phyloP scores from a whole-genome alignment of 2,797 vertebrate genomes.

The Sarcoramphus papa region DNA sequence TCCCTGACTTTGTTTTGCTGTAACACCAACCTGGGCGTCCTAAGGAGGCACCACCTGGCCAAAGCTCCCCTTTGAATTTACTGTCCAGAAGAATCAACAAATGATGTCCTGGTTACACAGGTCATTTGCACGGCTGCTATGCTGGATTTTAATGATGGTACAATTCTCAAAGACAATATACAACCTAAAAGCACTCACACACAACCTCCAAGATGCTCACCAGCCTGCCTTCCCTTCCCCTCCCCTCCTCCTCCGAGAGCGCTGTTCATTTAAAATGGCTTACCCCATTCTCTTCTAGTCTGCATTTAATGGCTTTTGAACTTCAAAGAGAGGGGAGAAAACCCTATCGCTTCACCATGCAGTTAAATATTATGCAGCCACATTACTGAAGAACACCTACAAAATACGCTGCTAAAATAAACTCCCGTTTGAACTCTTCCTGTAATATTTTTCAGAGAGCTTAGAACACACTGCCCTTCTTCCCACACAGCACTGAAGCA shows the following conservation, averaged over 20 bases:
- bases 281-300: neutral
- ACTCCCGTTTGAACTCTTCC: neutral
- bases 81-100: neutral
- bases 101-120: neutral
- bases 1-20: neutral
- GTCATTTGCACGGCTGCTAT: accelerated
- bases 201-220: neutral
- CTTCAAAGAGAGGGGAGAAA: slow-evolving; percentile 21
- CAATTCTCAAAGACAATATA: neutral
- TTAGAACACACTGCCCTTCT: neutral
- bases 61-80: neutral
- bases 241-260: neutral
- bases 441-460: neutral
- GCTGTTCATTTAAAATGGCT: neutral
- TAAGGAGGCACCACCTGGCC: neutral
- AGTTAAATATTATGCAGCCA: neutral
- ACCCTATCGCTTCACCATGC: neutral
- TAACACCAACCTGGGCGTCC: neutral
- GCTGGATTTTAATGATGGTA: neutral
- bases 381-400: neutral
- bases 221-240: neutral
- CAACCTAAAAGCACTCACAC: neutral
- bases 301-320: neutral
- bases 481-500: slow-evolving; percentile 8
- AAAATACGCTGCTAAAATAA: neutral